Base-by-base conservation (phyloP, 2,888 invertebrate genomes). In the Eupeodes latifasciatus region DNA sequence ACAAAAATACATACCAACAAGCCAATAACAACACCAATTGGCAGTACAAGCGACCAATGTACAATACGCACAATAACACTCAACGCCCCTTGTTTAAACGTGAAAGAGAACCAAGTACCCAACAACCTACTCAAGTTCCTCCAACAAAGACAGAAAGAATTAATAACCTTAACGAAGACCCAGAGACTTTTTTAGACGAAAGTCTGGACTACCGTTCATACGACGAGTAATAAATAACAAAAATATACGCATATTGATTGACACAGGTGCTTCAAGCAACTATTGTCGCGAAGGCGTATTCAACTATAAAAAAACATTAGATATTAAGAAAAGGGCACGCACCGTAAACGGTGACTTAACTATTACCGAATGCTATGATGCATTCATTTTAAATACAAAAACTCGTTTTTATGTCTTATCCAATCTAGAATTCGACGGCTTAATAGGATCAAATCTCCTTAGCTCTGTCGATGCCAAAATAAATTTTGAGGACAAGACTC, bases 351-450 rank as follows among this genome's bases (percentile, higher is more conserved):
- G 40, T n/a, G 62, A 62, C 11, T 36, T 74, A 10, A 74, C 27
- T 7, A 81, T 81, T 34, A 66, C 12, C 11, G 34, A 74, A 64
- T 82, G 57, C 55, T 55, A 66, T 44, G 66, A 81, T 14, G 49
- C 67, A 71, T 62, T 47, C 36, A 75, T 87, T 71, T 71, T 87
- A 2, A 72, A 69, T 19, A 9, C 40, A 36, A 82, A 55, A 64
- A 36, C 44, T 69, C 59, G 64, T 40, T 76, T 76, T 76, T 36
- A 82, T 53, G 76, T 81, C 47, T 19, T 19, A 27, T n/a, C 69
- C 16, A 77, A 75, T 51, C 14, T 86, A 44, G 74, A 85, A 81
- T 76, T 44, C 40, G 81, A 85, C 12, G 61, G 64, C 47, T 66
- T 85, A 57, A 78, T 81, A 66, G 72, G 53, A 74, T 57, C 51